These are phyloP conservation scores for Irena cyanogastra DNA, from an alignment of 2,113 vertebrate genomes.

Conservation along the genomic window DNA sequence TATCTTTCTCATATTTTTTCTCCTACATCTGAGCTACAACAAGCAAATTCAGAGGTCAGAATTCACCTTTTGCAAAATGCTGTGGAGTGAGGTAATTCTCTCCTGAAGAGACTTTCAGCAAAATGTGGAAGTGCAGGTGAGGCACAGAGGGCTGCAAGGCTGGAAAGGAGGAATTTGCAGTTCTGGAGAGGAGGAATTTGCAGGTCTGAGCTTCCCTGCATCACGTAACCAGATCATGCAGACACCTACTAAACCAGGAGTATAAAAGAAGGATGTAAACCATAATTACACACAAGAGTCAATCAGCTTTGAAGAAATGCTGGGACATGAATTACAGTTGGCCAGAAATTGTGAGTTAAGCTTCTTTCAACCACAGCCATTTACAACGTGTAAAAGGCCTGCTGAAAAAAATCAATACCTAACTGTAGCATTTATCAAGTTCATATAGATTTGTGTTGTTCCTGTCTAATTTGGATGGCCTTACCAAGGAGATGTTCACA, in stretches of 20 bases:
- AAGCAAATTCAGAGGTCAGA: not conserved
- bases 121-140: not conserved
- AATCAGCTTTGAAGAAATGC: not conserved
- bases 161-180: not conserved
- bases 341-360: conserved; percentile 26
- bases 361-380: not conserved
- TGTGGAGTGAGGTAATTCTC: not conserved
- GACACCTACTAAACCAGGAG: not conserved
- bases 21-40: not conserved
- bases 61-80: not conserved
- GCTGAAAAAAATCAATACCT: conserved; percentile 32
- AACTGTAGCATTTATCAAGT: conserved; percentile 45
- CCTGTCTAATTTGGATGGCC: not conserved
- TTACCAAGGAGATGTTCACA: not conserved
- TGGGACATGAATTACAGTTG: not conserved
- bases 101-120: not conserved
- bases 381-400: not conserved
- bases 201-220: not conserved
- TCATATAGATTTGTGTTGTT: conserved; percentile 28
- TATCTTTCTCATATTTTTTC: not conserved
- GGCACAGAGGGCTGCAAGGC: not conserved
- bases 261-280: not conserved
- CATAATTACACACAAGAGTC: not conserved
- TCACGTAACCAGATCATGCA: not conserved
- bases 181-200: not conserved